These are phyloP conservation scores for Syngnathus rostellatus DNA, from an alignment of 2,797 vertebrate genomes.

Conservation along the genomic window DNA sequence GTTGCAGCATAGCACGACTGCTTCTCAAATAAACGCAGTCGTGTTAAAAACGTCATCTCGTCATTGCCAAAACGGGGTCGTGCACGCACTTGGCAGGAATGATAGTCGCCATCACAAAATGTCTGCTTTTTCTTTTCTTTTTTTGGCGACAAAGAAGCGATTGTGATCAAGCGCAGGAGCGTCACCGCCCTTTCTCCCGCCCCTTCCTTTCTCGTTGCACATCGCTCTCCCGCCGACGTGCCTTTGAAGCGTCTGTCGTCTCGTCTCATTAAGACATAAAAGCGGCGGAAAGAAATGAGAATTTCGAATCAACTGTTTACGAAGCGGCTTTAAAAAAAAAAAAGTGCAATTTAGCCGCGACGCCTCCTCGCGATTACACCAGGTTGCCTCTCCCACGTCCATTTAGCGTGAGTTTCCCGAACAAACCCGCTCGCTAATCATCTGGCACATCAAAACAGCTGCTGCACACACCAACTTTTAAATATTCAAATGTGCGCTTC, in stretches of 20 bases:
- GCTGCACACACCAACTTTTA: constrained; percentile 64
- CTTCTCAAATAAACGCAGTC: neutral
- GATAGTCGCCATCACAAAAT: constrained; percentile 7
- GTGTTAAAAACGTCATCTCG: constrained; percentile 7
- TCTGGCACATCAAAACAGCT: constrained; percentile 70
- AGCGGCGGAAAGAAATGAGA: constrained; percentile 46
- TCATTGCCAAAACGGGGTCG: neutral
- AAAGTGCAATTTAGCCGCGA: constrained; percentile 64
- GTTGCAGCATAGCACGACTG: neutral
- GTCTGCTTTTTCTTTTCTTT: neutral
- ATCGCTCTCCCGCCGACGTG: constrained; percentile 55
- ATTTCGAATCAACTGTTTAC: constrained; percentile 75
- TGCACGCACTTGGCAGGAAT: neutral
- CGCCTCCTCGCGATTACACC: constrained; percentile 70
- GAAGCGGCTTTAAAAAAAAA: constrained; percentile 58
- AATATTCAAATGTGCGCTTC: constrained; percentile 75
- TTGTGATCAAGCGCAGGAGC: constrained; percentile 61
- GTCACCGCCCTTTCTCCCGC: neutral
- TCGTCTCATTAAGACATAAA: constrained; percentile 71
- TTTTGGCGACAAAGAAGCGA: constrained; percentile 56
- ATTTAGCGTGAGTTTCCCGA: constrained; percentile 72
- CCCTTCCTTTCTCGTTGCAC: constrained; percentile 38
- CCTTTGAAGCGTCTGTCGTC: constrained; percentile 69
- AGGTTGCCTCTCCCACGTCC: constrained; percentile 60
- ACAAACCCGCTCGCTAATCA: constrained; percentile 74